Evolutionary conservation across 2,797 vertebrate genomes (phyloP).

Genomic region (Catamblyrhynchus diadema): DNA sequence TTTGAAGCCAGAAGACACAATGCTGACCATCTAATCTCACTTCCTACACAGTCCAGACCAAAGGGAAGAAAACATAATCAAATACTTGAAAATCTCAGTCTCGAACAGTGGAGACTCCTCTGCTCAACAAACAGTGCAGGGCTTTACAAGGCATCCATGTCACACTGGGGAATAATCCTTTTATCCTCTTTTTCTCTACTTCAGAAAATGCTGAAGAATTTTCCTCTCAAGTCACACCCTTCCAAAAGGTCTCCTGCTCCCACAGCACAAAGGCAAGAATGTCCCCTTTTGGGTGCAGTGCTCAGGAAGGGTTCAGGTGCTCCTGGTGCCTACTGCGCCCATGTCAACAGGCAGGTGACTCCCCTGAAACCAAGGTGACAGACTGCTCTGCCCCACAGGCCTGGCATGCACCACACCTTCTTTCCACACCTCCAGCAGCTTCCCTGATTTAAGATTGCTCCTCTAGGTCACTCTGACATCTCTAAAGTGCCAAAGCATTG

Average conservation of each 20-base stretch:
- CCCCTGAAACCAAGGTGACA: not conserved
- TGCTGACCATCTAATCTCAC: not conserved
- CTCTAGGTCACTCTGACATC: not conserved
- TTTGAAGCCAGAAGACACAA: not conserved
- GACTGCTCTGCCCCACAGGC: not conserved
- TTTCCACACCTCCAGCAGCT: not conserved
- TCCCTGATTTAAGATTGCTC: not conserved
- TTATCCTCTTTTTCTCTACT: not conserved
- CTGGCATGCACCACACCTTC: not conserved
- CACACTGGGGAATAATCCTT: not conserved
- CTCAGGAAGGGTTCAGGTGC: rapidly evolving
- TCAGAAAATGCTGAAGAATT: not conserved
- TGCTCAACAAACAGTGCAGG: not conserved
- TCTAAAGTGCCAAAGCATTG: not conserved
- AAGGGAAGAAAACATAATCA: not conserved
- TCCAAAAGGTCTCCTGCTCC: not conserved
- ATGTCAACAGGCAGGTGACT: not conserved
- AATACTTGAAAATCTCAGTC: not conserved
- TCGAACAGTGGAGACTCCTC: not conserved
- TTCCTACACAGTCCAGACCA: not conserved
- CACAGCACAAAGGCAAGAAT: not conserved
- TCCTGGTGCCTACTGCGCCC: not conserved
- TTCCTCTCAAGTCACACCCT: not conserved
- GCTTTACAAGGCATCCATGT: not conserved
- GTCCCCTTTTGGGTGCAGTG: not conserved